These are phyloP conservation scores for Xylota sylvarum DNA, from an alignment of 2,888 invertebrate genomes.

Conservation along the genomic window DNA sequence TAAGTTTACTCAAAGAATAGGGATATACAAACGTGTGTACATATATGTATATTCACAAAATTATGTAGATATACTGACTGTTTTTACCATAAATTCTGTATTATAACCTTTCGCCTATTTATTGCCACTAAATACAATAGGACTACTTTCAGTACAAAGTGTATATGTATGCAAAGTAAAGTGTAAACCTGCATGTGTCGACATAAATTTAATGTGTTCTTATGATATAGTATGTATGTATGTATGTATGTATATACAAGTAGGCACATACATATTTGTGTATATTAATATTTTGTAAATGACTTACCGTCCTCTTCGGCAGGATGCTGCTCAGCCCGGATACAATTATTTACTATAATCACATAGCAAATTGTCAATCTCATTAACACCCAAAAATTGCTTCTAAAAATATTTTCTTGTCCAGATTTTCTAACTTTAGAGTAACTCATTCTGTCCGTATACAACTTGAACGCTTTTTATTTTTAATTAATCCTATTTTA, in stretches of 20 bases:
- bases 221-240: too few species aligned
- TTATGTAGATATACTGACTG: too few species aligned
- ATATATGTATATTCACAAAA: too few species aligned
- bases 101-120: too few species aligned
- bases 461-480: conserved; percentile 20
- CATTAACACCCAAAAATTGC: conserved; percentile 2
- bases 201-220: neutral
- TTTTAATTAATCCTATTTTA: conserved; percentile 5
- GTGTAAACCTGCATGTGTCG: neutral
- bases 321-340: conserved; percentile 67
- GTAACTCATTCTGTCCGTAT: conserved; percentile 35
- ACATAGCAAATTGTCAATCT: conserved; percentile 39
- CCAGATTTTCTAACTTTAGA: neutral
- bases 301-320: conserved; percentile 73
- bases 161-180: too few species aligned
- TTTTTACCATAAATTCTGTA: too few species aligned
- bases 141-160: too few species aligned
- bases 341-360: conserved; percentile 43
- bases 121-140: too few species aligned
- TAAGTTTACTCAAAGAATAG: too few species aligned
- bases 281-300: neutral
- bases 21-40: too few species aligned
- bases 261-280: too few species aligned
- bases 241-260: neutral
- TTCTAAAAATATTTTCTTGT: conserved; percentile 7